Base-by-base conservation (phyloP, 2,888 invertebrate genomes). In the Corbicula japonica region DNA sequence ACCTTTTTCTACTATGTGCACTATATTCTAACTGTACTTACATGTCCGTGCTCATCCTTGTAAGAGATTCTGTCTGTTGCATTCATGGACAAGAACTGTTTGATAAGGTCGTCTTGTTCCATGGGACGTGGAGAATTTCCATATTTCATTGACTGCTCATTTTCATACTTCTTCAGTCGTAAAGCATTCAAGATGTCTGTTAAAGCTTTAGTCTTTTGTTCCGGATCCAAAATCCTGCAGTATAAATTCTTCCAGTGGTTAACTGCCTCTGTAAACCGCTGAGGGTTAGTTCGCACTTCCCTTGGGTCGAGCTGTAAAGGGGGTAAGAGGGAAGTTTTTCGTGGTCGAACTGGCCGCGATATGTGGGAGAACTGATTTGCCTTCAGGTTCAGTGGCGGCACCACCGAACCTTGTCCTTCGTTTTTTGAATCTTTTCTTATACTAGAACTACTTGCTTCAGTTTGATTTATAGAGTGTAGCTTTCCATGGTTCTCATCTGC, bases 111-210 rank as follows among this genome's bases (percentile, higher is more conserved):
- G 30, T 80, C 78, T 2, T 62, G 66, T 34, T 80, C 77, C 15
- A 52, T 46, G 2, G 74, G 77, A 21, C 77, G 50, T 1, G 83
- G 77, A 44, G 65, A 61, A 28, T 83, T 66, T 0, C 86, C 85
- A 71, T 82, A 85, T 50, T 83, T 84, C 72, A 90, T 71, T 56
- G 83, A 80, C 66, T 84, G 85, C 72, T 88, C 89, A 68, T 89
- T 89, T 62, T 89, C 87, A 18, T 80, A 76, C 81, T 88, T 90
- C 58, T 86, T 81, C 30, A 86, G 44, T 35, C 88, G 56, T 34
- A 88, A 87, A 18, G 87, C 88, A 60, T 86, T 81, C 46, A 90
- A 62, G 44, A 90, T 90, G 58, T 90, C 90, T 1, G 87, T 73
- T 50, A 90, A 73, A 38, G 88, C 88, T 63, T 85, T 80, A 12